Evolutionary conservation across 2,888 invertebrate species (phyloP), one percentile per base, ranked within the genome.

Genomic region (Drosophila testacea): DNA sequence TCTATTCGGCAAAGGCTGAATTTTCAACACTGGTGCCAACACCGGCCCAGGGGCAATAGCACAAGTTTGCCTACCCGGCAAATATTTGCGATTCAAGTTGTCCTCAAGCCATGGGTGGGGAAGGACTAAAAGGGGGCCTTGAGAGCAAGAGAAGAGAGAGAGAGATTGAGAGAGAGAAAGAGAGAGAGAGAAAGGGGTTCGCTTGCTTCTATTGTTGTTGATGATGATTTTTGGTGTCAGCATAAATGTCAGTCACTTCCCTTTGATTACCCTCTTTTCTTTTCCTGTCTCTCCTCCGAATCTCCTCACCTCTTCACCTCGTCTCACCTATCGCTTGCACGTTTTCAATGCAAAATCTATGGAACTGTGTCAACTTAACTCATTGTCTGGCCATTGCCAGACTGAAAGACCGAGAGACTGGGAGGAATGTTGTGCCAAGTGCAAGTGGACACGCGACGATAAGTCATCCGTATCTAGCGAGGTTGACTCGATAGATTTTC

Each of bases 191-290:
- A 39, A 11, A 1, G 30, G 44, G 30, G 3, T 5, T 28, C 6
- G 54, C 65, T 39, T 30, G 34, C 10, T 13, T 11, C 28, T 13
- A 60, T 62, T 79, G 77, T 62, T 74, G 72, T 57, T 83, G 81
- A 67, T 66, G 81, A 86, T 83, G 78, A 83, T 81, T 86, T 86
- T 86, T 70, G 73, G 81, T 83, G 83, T 83, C 83, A 83, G 83
- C 83, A 83, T 81, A 83, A 83, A 86, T 78, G 83, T 83, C 86
- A 77, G 67, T 77, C 42, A 51, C 42, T 62, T 60, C 60, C 65
- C 30, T 41, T 16, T n/a, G 30, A 28, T 22, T 51, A 32, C 30
- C 4, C 28, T 10, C 27, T 6, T 3, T 11, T 13, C 27, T 10
- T 22, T 7, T 13, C 27, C 0, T 28, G 28, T 13, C 28, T 27